These are phyloP conservation scores for Crypturellus tataupa DNA, from an alignment of 2,797 vertebrate species.

Conservation along the genomic window DNA sequence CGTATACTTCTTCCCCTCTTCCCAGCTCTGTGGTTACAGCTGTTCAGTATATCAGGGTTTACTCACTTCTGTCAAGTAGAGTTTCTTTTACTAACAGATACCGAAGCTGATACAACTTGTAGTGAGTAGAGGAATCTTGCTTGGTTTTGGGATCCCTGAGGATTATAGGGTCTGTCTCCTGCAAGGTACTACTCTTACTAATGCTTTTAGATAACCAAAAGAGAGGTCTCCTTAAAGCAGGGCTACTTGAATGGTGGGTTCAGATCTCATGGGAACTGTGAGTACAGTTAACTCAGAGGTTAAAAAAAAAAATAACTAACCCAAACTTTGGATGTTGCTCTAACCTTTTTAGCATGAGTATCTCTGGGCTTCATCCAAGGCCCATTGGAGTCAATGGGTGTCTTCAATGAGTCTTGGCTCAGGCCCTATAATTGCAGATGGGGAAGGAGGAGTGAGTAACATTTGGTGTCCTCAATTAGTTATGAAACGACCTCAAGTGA, in stretches of 20 bases:
- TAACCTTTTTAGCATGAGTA: background rate
- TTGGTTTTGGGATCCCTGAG: background rate
- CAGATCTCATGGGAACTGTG: background rate
- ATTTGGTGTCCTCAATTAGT: constrained; percentile 80
- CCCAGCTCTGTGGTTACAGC: background rate
- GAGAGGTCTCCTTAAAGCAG: background rate
- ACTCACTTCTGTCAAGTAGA: background rate
- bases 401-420: constrained; percentile 48
- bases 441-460: constrained; percentile 46
- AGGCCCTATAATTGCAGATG: background rate
- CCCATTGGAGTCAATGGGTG: constrained; percentile 32
- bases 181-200: background rate
- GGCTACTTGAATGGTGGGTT: background rate
- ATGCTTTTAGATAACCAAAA: background rate
- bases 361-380: background rate
- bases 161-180: background rate
- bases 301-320: constrained; percentile 11
- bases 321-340: background rate
- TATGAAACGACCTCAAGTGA: constrained; percentile 98
- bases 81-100: background rate
- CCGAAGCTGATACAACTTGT: background rate
- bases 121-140: background rate
- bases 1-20: background rate
- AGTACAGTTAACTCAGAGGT: background rate
- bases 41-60: background rate